Evolutionary conservation across 1,140 invertebrate species (phyloP), one percentile per base, ranked within the genome.

Genomic region (Danaus plexippus): DNA sequence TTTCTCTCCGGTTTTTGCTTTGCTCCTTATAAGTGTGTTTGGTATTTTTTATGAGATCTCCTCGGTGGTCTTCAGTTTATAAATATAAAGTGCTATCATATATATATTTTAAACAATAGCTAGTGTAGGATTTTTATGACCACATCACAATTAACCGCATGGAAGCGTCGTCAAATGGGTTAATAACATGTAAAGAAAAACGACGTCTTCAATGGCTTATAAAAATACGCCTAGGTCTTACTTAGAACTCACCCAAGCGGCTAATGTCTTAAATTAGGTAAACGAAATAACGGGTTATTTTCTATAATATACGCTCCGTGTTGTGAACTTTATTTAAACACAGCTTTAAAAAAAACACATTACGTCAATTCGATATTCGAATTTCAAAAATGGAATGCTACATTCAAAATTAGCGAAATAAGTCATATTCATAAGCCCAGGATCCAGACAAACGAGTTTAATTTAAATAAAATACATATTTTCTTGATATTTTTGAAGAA

Each of bases 221-320:
- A 63, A 67, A 64, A 47, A 45, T 53, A 56, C 43, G 48, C 47
- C 56, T 61, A 71, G 65, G 60, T 68, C 59, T 69, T 53, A 66
- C 54, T 75, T 69, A 70, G 66, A 46, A 41, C 41, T 57, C 73
- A 75, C 48, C 67, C 53, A 54, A 64, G 57, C 72, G 71, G 54
- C 47, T 70, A 73, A 75, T 70, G 57, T 61, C 57, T 62, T 43
- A 69, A 71, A 73, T 73, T 56, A 63, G 51, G 52, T 63, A 57
- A 55, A 64, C 52, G 1, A 15, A 71, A 73, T 69, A 59, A 68
- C 57, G 40, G 43, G 48, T 66, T 61, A 41, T 52, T 43, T 22
- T 15, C 3, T 15, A 15, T 3, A 15, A 15, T 15, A 15, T 3
- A 15, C 15, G 1, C 15, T 15, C 15, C 15, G 15, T 15, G 15